Percentiles rank a stretch among this genome's conserved stretches.
Conservation (phyloP, 2,113 vertebrate genomes). For the Pantherophis guttatus region DNA sequence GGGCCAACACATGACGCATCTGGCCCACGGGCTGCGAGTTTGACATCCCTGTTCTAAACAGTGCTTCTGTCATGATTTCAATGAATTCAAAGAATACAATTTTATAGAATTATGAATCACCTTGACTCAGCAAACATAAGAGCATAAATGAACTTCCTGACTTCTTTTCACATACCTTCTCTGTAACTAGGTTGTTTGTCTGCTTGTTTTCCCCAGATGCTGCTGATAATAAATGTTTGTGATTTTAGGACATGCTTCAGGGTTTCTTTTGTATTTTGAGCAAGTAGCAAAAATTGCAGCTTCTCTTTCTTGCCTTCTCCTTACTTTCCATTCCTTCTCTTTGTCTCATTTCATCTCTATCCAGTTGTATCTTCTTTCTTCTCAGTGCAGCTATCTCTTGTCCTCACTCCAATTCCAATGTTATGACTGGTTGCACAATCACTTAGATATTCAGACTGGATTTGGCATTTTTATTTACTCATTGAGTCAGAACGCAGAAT, state of each 20-base stretch:
- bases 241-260: background rate
- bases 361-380: background rate
- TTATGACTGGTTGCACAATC: background rate
- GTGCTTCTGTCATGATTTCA: background rate
- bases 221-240: background rate
- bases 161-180: background rate
- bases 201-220: background rate
- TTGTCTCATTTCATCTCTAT: too few species aligned
- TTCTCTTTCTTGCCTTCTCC: background rate
- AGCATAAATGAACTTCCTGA: background rate
- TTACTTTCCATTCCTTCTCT: background rate
- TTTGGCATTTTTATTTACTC: too few species aligned
- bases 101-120: background rate
- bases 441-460: too few species aligned
- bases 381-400: background rate
- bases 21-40: too few species aligned
- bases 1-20: too few species aligned
- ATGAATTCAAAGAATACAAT: background rate
- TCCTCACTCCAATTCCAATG: background rate
- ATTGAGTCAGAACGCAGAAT: too few species aligned
- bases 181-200: background rate
- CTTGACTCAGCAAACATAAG: background rate
- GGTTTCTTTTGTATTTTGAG: background rate
- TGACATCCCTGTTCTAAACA: background rate
- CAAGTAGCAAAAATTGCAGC: background rate